Evolutionary conservation across 2,888 invertebrate species (phyloP), one percentile per base, ranked within the genome.

Genomic region (Phyllotreta cruciferae): DNA sequence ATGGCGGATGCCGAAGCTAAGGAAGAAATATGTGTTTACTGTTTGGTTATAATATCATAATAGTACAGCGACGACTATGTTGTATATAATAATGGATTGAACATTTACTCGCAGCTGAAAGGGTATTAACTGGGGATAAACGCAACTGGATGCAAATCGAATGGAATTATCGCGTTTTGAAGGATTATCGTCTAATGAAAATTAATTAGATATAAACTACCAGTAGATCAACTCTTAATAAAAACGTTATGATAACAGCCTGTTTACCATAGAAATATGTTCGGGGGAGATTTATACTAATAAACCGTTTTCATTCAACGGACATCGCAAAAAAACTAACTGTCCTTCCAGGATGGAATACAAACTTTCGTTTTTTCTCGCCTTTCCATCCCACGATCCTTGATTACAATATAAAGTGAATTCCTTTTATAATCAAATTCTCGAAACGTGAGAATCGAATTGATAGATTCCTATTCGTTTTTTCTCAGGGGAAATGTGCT

Each of bases 401-500:
- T 61, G 50, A 47, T 63, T 57, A 57, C 56, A 58, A 47, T 58
- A 52, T 49, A 56, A 53, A 53, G 52, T 54, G 50, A 60, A 60
- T 57, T 42, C 61, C 52, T 56, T 55, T 58, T 58, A 58, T 58
- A 58, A 54, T 53, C 50, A 54, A 49, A 50, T 54, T 57, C 49
- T 39, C 44, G 37, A 39, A 38, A 55, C 57, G 47, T 54, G 41
- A 50, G 50, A 49, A 36, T 60, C 52, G 49, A 44, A 36, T 45
- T 52, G 41, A 57, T 56, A 49, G 42, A 56, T 44, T 58, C 58
- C 53, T 57, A 35, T 57, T 41, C 57, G 13, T 47, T 11, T 41
- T 11, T 58, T 50, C 57, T 9, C 68, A 89, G 89, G 67, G 93
- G 93, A 67, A 93, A 93, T 76, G 88, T 92, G 56, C 84, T 90